Conservation (phyloP, 1,140 invertebrate genomes). For the Leptinotarsa lineolata region DNA sequence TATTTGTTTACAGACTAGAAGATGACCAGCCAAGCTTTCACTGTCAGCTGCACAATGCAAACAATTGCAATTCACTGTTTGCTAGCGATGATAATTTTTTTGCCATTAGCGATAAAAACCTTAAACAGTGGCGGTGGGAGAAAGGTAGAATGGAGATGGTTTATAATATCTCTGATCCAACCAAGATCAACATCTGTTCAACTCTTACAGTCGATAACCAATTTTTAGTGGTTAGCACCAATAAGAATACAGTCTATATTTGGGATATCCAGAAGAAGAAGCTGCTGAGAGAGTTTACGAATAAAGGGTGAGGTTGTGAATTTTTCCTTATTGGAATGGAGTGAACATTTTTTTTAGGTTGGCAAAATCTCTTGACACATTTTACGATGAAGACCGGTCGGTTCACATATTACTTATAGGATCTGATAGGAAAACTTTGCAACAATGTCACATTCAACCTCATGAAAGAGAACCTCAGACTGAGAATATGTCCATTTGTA, state of each 20-base stretch:
- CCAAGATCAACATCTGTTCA: slow-evolving; percentile 11
- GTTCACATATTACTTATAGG: slow-evolving; percentile 34
- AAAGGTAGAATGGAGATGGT: background rate
- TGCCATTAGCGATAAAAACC: slow-evolving; percentile 17
- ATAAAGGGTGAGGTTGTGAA: slow-evolving; percentile 12
- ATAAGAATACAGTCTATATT: slow-evolving; percentile 22
- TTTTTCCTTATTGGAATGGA: background rate
- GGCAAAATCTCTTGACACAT: slow-evolving; percentile 33
- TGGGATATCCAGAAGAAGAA: slow-evolving; percentile 23
- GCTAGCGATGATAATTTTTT: slow-evolving; percentile 7
- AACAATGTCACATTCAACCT: slow-evolving; percentile 35
- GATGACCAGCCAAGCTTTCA: background rate
- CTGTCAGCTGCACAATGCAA: slow-evolving; percentile 8
- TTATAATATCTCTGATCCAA: background rate
- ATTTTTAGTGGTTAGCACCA: slow-evolving; percentile 27
- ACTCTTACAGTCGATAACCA: slow-evolving; percentile 23
- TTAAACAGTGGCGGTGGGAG: slow-evolving; percentile 23
- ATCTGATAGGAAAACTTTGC: slow-evolving; percentile 35
- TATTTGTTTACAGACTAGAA: background rate
- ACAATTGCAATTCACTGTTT: slow-evolving; percentile 21
- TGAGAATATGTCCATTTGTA: slow-evolving; percentile 27
- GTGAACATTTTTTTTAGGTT: slow-evolving; percentile 23
- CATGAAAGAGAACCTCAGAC: slow-evolving; percentile 20
- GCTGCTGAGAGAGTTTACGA: slow-evolving; percentile 21
- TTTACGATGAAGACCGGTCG: slow-evolving; percentile 30